Base-by-base conservation (phyloP, 2,113 vertebrate species). In the Vulpes lagopus region DNA sequence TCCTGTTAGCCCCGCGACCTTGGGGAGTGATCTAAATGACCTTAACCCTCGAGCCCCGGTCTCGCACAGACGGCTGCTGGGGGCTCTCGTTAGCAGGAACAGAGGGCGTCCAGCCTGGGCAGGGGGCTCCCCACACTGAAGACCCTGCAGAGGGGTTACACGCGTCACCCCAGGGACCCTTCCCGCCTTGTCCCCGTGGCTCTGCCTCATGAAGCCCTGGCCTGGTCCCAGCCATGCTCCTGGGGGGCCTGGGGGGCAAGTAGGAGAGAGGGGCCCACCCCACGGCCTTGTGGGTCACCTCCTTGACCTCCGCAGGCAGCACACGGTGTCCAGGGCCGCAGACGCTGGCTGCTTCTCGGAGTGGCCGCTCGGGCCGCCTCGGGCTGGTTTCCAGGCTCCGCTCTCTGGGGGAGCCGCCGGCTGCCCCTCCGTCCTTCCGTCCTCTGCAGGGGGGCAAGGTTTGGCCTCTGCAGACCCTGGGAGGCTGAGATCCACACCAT, bases 161-260 rank as follows among this genome's bases (percentile, higher is more conserved):
- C 6, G 2, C 16, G 8, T n/a, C 22, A 11, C 12, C 0, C 0
- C 22, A 11, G 22, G 16, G 30, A 19, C 19, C 64, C 80, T 22
- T 64, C 32, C 17, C 8, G n/a, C 53, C 8, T 51, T 6, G 30
- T 57, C 8, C 11, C 27, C 11, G 25, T 32, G 2, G 22, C 14
- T 49, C 30, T 22, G 19, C 11, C 9, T 62, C 25, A 14, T 32
- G 43, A 27, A 53, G 19, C 11, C 15, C 6, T 69, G 27, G 8
- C 62, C 11, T 23, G 35, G 30, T 0, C 74, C 20, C 25, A 5
- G 76, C 22, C 32, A n/a, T 30, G 35, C 7, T 27, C 84, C 30
- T 2, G 32, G 30, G 4, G 22, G 32, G 5, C 2, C 1, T 3
- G n/a, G 27, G 67, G 16, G 67, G 16, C 76, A 35, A 43, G 38